These are phyloP conservation scores for Leucosticte australis DNA, from an alignment of 2,113 vertebrate genomes.

Conservation along the genomic window DNA sequence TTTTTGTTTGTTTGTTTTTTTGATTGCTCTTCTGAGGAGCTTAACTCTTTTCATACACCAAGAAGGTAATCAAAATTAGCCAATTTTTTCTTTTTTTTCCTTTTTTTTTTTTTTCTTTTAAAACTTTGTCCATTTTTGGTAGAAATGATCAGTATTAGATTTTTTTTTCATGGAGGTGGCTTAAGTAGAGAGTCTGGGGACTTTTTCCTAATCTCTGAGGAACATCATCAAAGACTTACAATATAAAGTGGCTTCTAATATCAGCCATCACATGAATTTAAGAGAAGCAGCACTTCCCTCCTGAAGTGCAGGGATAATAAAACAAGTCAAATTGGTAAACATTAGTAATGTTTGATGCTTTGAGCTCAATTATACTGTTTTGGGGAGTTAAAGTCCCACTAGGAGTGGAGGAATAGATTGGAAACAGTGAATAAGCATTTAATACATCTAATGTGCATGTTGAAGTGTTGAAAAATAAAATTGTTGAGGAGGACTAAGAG, in stretches of 20 bases:
- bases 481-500: not conserved
- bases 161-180: not conserved
- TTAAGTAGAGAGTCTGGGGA: not conserved
- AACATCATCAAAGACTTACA: not conserved
- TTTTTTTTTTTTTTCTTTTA: not conserved
- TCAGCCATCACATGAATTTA: not conserved
- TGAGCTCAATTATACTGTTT: not conserved
- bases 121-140: fast-evolving
- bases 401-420: not conserved
- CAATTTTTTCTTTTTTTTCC: not conserved
- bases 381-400: not conserved
- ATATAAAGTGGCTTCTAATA: not conserved
- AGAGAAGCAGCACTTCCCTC: not conserved
- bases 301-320: not conserved
- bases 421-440: not conserved
- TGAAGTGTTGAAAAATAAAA: not conserved
- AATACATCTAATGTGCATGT: not conserved
- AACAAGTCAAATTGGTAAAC: not conserved
- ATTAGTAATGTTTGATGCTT: not conserved
- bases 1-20: not conserved
- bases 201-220: not conserved
- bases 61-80: not conserved
- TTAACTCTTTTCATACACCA: not conserved
- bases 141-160: fast-evolving
- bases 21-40: not conserved